Conservation (phyloP, 2,888 invertebrate species). For the Notodonta dromedarius region DNA sequence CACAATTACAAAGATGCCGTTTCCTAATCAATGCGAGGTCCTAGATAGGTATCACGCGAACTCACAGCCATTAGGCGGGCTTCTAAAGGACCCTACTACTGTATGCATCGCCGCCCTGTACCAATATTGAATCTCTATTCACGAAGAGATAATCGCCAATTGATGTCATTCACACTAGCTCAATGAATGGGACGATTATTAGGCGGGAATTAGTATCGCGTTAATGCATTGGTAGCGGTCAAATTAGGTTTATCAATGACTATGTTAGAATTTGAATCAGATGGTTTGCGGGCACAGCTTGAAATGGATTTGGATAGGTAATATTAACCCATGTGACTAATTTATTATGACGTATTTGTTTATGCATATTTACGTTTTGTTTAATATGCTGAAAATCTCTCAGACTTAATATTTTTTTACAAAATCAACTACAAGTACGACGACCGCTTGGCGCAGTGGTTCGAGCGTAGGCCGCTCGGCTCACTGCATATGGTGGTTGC, state of each 20-base stretch:
- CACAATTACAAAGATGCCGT: background rate
- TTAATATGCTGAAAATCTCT: no score
- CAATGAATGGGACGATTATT: conserved; percentile 41
- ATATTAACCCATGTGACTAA: no score
- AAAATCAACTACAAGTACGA: no score
- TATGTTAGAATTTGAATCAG: background rate
- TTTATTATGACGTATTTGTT: no score
- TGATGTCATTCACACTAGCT: conserved; percentile 43
- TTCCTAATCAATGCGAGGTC: background rate
- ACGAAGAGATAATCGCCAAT: conserved; percentile 46
- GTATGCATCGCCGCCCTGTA: conserved; percentile 32
- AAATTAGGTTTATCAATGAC: conserved; percentile 24
- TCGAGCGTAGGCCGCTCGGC: no score
- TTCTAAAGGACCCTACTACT: conserved; percentile 26
- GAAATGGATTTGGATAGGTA: background rate
- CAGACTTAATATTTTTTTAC: no score
- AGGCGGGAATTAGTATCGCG: conserved; percentile 33
- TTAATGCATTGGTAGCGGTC: conserved; percentile 22
- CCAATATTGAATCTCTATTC: conserved; percentile 47
- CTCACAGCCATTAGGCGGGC: conserved; percentile 24
- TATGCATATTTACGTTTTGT: no score
- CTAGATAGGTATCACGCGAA: conserved; percentile 31
- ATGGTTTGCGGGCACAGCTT: background rate
- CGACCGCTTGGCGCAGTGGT: no score
- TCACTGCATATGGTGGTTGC: no score